Evolutionary conservation across 2,888 invertebrate species (phyloP), one percentile per base, ranked within the genome.

Genomic region (Melanostoma scalare): DNA sequence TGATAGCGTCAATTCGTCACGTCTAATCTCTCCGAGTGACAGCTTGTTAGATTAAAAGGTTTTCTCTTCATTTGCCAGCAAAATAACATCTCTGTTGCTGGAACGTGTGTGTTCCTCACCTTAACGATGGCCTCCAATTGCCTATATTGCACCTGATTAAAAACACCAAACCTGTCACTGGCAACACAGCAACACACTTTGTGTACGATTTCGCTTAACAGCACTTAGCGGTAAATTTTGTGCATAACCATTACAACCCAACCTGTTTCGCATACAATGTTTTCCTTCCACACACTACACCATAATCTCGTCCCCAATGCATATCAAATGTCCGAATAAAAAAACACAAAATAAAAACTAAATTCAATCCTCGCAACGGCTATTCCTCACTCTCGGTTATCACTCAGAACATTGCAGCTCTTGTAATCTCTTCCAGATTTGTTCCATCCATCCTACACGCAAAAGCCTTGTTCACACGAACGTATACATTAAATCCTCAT

Each of bases 401-500:
- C 78, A 84, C 74, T 84, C 84, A 84, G 58, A 53, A 61, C 78
- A 65, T 50, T 74, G 72, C 74, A 71, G 60, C 71, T n/a, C 73
- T 58, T 78, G 82, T 71, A 78, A 84, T 84, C 84, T 84, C 20
- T 50, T 52, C 20, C 33, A 84, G 74, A 84, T 78, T 73, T 84
- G 63, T 68, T 63, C 65, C 58, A 63, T 67, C 81, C 78, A 79
- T 42, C 84, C 84, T 75, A 84, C 84, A 84, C 79, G 78, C 78
- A 61, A 84, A 78, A 74, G 48, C 38, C 78, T 78, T 84, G 84
- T 84, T 84, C 84, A 78, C 84, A 84, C 78, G 78, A 84, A 50
- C 67, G 60, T 74, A 20, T 20, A 74, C 84, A 78, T 74, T 71
- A 79, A 84, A 84, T 84, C 65, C 65, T 58, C 78, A 78, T 84